These are phyloP conservation scores for Nemoura dubitans DNA, from an alignment of 2,888 invertebrate species.

Conservation along the genomic window DNA sequence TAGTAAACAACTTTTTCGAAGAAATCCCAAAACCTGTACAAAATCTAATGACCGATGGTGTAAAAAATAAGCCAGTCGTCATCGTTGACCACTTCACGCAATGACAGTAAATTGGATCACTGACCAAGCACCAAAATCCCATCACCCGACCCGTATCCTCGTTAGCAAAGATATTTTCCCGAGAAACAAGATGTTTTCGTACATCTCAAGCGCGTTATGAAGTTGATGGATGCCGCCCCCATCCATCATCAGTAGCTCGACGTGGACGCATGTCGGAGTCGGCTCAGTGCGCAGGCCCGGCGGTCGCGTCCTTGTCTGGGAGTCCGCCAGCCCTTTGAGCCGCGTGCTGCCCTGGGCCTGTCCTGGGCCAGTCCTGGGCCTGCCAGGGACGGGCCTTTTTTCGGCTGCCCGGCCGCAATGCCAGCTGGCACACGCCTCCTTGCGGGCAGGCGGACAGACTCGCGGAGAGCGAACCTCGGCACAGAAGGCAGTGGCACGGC, in stretches of 20 bases:
- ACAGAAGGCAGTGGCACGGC: conserved; percentile 30
- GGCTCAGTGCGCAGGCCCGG: background rate
- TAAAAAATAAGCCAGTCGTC: background rate
- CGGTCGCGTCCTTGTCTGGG: conserved; percentile 15
- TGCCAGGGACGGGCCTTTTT: conserved; percentile 20
- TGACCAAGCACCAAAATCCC: background rate
- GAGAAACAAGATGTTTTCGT: conserved; percentile 12
- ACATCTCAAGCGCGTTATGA: conserved; percentile 2
- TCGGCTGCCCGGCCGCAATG: conserved; percentile 27
- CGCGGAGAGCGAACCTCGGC: background rate
- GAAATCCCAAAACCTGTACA: background rate
- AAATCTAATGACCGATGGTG: background rate
- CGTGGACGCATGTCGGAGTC: background rate
- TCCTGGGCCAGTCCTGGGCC: no score
- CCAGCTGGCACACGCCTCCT: conserved; percentile 46
- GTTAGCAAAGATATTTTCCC: background rate
- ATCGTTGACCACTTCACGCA: background rate
- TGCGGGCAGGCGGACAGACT: conserved; percentile 9
- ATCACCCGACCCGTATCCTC: background rate
- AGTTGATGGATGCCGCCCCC: conserved; percentile 28
- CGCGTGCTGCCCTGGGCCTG: background rate
- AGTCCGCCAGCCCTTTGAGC: conserved; percentile 1
- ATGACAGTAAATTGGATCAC: background rate
- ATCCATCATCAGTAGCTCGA: conserved; percentile 22
- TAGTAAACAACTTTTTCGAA: conserved; percentile 12